Evolutionary conservation across 2,113 vertebrate genomes (phyloP).

Genomic region (Azemiops feae): DNA sequence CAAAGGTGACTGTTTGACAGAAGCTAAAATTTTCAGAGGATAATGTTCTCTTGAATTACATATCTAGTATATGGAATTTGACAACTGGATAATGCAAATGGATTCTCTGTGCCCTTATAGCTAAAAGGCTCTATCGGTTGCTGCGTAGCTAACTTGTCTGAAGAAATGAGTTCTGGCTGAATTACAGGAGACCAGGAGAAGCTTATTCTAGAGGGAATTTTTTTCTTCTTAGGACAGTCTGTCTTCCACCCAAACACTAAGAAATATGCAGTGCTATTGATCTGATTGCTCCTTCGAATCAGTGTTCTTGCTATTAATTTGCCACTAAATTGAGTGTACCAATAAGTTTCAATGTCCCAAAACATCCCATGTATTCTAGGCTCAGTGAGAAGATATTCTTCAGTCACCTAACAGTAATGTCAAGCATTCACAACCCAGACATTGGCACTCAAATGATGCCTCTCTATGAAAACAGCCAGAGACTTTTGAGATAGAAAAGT

Average conservation of each 20-base stretch:
- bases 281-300: neutral
- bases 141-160: neutral
- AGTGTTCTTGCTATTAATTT: neutral
- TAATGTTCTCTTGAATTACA: neutral
- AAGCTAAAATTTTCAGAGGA: neutral
- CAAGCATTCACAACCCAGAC: neutral
- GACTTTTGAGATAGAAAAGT: neutral
- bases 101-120: neutral
- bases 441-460: neutral
- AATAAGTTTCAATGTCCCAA: neutral
- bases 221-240: neutral
- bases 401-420: neutral
- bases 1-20: neutral
- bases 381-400: neutral
- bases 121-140: neutral
- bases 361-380: neutral
- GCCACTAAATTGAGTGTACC: neutral
- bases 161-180: neutral
- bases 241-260: neutral
- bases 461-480: neutral
- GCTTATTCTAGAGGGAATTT: neutral
- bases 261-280: neutral
- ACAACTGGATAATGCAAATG: neutral
- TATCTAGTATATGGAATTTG: neutral
- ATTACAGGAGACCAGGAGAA: neutral